Evolutionary conservation across 2,888 invertebrate genomes (phyloP).

Genomic region (Heliothis peltigera): DNA sequence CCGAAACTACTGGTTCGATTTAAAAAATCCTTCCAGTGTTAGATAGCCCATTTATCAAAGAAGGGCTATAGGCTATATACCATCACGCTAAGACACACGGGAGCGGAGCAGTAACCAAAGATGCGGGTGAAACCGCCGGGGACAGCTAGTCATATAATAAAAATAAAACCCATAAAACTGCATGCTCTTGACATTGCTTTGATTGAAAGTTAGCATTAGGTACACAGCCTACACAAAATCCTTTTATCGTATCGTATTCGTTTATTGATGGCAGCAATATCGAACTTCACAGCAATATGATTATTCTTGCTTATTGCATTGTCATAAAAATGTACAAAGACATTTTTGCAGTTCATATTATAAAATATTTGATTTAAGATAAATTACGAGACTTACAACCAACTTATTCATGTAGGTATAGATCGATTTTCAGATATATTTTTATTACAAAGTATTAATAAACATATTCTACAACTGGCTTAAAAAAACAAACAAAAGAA

Average conservation of each 20-base stretch:
- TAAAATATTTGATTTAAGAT: background rate
- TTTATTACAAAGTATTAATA: background rate
- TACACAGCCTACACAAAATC: background rate
- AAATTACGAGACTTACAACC: background rate
- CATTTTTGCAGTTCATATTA: too few relatives aligned
- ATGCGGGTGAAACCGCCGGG: too few relatives aligned
- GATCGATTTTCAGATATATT: background rate
- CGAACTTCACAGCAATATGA: background rate
- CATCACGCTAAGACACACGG: too few relatives aligned
- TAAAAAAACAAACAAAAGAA: background rate
- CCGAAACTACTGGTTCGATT: too few relatives aligned
- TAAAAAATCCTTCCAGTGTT: too few relatives aligned
- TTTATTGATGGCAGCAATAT: background rate
- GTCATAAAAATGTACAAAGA: background rate
- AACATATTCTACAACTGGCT: background rate
- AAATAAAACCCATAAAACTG: background rate
- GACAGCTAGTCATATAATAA: too few relatives aligned
- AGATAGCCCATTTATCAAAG: too few relatives aligned
- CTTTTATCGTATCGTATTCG: background rate
- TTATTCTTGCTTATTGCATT: constrained; percentile 1
- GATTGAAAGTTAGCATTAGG: background rate
- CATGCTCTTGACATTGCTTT: background rate
- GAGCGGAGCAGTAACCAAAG: too few relatives aligned
- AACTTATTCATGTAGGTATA: background rate
- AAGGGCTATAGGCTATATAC: too few relatives aligned